Base-by-base conservation (phyloP, 2,888 invertebrate genomes). In the Laothoe populi region DNA sequence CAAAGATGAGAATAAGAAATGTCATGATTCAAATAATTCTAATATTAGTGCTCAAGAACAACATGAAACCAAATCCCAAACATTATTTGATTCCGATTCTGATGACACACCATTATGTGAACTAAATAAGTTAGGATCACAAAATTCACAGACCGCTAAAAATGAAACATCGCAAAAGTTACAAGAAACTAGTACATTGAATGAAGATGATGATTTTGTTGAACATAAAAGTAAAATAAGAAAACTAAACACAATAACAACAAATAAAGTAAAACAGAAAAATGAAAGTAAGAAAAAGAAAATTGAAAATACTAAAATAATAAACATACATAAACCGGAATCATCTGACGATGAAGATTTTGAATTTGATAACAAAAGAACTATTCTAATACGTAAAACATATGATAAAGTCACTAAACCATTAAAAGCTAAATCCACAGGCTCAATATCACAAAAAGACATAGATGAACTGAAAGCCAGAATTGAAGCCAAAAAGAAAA, bases 361-460 rank as follows among this genome's bases (percentile, higher is more conserved):
- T 73, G 80, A 82, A 19, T 75, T 81, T 65, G 81, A 82, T 4
- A 80, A 75, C 42, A 89, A 83, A 70, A 86, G 68, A 69, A 90
- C 89, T 4, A 92, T 92, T 59, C 46, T 92, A 0, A 74, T 91
- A 16, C 78, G 78, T 59, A 92, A 88, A 70, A 72, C 80, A 8
- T 90, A 90, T 70, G 80, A 87, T 8, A 92, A 92, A 82, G 73
- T 86, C 4, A 58, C 60, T 0, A 86, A 86, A 65, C 89, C 84
- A 0, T 61, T 64, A 0, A 91, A 86, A 81, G 86, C 88, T 0
- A 92, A 87, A 66, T 91, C 92, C 0, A 92, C 92, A 0, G 92
- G 92, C 0, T 92, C 92, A 0, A 88, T 92, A 61, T 88, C 91
- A 2, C 85, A 86, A 61, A 86, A 74, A 68, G 93, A 94, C 64